Base-by-base conservation (phyloP, 2,888 invertebrate genomes). In the Drosophila paranaensis region DNA sequence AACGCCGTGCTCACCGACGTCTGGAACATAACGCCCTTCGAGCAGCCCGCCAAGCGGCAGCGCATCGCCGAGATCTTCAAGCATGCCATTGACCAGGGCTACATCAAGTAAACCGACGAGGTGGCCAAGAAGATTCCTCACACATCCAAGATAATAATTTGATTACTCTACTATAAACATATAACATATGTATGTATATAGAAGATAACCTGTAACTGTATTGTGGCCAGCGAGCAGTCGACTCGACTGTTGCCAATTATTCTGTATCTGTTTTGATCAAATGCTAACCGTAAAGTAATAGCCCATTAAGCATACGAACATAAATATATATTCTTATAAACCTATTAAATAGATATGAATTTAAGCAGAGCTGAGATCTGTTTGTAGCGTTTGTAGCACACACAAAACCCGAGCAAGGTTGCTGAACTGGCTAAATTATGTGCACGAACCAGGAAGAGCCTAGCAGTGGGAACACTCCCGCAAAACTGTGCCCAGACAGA, bases 51-150 rank as follows among this genome's bases (percentile, higher is more conserved):
- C 20, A 95, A 95, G 9, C 93, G 95, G 27, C 92, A 93, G 45
- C 93, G 95, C 46, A 93, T 96, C 53, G 95, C 96, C 0, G 94
- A 95, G 71, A 93, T 95, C 33, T 93, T 96, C 10, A 94, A 95
- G 42, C 95, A 95, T 89, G 95, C 95, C 43, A 94, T 95, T 1
- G 95, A 96, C 79, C 93, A 93, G 74, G 95, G 94, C 11, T 96
- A 94, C 79, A 84, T 93, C 46, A 81, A 90, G 56, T 92, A 79
- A 82, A 16, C 50, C 39, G 11, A 10, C 20, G 58, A 48, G 27
- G 27, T 6, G 3, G 27, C 27, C 46, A 6, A 20, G 20, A 20
- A 20, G 20, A 20, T 20, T 20, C 20, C 20, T 20, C 20, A 20
- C 2, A 20, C 20, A 20, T 20, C 27, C 2, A 27, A 40, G 55